These are phyloP conservation scores for Grammomys dolichurus DNA, from an alignment of 2,113 vertebrate species.

Conservation along the genomic window DNA sequence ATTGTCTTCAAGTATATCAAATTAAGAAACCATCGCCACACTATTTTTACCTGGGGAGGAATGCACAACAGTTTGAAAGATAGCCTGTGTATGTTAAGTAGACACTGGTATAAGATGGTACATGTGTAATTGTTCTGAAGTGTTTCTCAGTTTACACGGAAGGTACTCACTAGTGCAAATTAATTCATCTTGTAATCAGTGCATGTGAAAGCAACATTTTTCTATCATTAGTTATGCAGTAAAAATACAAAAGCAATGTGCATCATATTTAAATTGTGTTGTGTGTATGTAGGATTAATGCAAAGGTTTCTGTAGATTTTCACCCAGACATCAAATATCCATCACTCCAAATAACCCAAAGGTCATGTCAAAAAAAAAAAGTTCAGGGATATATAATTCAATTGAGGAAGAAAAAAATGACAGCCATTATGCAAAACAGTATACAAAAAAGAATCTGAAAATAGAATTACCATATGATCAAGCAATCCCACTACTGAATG, in stretches of 20 bases:
- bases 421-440: not conserved
- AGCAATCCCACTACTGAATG: not conserved
- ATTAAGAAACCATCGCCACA: conserved; percentile 6
- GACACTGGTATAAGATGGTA: not conserved
- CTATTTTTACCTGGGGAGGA: not conserved
- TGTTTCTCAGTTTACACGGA: not conserved
- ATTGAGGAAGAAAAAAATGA: conserved; percentile 16
- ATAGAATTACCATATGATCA: not conserved
- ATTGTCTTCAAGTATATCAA: conserved; percentile 48
- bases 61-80: conserved; percentile 40
- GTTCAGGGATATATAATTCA: not conserved
- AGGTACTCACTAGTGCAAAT: not conserved
- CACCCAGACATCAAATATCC: not conserved
- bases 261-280: not conserved
- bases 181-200: not conserved
- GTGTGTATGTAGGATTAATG: not conserved
- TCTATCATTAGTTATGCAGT: not conserved
- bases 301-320: not conserved
- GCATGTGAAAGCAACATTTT: not conserved
- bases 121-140: not conserved
- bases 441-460: not conserved
- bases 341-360: not conserved
- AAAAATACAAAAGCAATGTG: not conserved
- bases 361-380: not conserved
- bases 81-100: conserved; percentile 1